A percentile compares a stretch with the other conserved stretches of the same genome.
Conservation (phyloP, 2,113 vertebrate species). For the Oncorhynchus masou region DNA sequence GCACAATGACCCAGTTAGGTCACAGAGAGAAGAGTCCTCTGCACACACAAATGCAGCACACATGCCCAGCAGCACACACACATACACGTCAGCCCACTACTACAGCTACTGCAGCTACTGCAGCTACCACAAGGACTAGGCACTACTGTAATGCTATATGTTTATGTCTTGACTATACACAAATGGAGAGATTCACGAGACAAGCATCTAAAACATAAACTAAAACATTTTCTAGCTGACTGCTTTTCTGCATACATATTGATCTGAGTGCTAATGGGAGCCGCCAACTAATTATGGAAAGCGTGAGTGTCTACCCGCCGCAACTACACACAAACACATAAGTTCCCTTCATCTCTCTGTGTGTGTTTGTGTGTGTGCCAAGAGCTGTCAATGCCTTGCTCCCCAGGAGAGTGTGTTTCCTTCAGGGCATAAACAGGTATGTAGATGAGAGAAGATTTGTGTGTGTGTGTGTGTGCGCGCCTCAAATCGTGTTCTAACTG, state of each 20-base stretch:
- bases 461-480: not conserved
- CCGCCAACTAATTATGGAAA: no score
- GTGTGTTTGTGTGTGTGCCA: not conserved
- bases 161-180: no score
- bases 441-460: not conserved
- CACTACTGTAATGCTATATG: no score
- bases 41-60: not conserved
- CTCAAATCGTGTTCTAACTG: no score
- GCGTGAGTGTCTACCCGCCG: no score
- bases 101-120: not conserved
- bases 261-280: no score
- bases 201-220: no score
- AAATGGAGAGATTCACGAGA: no score
- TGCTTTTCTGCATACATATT: no score
- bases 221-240: no score
- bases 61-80: constrained; percentile 8
- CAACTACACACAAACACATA: not conserved
- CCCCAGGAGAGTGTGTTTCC: not conserved
- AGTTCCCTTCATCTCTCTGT: constrained; percentile 11
- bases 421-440: not conserved
- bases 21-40: constrained; percentile 41
- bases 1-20: constrained; percentile 66
- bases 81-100: not conserved
- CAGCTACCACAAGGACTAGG: not conserved
- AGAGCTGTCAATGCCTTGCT: not conserved